Conservation (phyloP, 2,888 invertebrate species). For the Aphidoletes aphidimyza region DNA sequence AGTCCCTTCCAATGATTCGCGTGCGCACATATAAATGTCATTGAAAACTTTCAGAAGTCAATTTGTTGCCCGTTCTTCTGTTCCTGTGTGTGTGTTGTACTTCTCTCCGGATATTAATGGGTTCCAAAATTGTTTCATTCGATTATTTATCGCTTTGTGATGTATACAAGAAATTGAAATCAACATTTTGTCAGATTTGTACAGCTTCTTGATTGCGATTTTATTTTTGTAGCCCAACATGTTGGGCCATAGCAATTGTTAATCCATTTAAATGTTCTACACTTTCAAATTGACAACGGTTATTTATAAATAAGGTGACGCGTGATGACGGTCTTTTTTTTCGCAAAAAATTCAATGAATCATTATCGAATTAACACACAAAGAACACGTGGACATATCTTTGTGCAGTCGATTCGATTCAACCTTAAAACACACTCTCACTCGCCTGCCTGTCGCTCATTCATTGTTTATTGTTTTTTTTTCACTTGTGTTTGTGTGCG, state of each 20-base stretch:
- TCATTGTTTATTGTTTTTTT: too few species aligned
- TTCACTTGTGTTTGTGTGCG: too few species aligned
- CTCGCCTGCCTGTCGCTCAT: not conserved
- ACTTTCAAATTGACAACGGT: not conserved
- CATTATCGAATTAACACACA: not conserved
- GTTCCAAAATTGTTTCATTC: not conserved
- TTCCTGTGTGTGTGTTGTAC: too few species aligned
- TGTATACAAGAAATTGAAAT: constrained; percentile 16
- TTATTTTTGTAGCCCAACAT: not conserved
- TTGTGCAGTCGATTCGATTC: not conserved
- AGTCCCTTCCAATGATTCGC: not conserved
- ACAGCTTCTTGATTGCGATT: not conserved
- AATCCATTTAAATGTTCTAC: not conserved
- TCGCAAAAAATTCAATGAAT: not conserved
- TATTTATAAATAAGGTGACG: constrained; percentile 29
- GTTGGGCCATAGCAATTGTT: not conserved
- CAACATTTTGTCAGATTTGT: not conserved
- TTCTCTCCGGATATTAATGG: not conserved
- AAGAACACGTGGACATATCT: not conserved
- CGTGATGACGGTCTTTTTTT: constrained; percentile 10
- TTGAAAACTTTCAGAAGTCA: not conserved
- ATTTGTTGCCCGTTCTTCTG: constrained; percentile 14
- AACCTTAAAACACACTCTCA: not conserved
- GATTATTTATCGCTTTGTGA: not conserved
- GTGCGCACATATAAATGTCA: not conserved